Evolutionary conservation across 2,797 vertebrate genomes (phyloP), one percentile per base, ranked within the genome.

Genomic region (Babyrousa celebensis): DNA sequence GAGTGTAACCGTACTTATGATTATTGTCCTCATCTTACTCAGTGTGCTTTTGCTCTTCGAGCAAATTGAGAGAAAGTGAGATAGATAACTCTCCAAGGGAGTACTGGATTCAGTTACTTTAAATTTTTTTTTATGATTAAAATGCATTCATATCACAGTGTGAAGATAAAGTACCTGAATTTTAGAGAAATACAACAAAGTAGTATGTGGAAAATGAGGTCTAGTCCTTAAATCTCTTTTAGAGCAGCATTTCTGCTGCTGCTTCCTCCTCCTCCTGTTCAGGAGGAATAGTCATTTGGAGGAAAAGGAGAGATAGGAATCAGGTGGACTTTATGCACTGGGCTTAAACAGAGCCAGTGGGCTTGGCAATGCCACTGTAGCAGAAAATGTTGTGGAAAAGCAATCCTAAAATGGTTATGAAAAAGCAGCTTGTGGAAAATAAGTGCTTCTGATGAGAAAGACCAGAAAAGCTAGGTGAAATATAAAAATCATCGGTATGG

Each of bases 111-210:
- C 65, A 94, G 63, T 58, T 32, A 40, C 9, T 62, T 96, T 74
- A 65, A 52, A 52, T 72, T 78, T 52, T 95, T 60, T 12, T 63
- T 15, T 67, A 23, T 89, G 72, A 84, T 85, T 89, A 67, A 94
- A 48, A 48, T 48, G 43, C 43, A 48, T 48, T 78, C 23, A 89
- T 40, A 91, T 9, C 29, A 72, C 10, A 56, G 14, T 32, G 90
- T 82, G 65, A 93, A 84, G n/a, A 67, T 3, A 25, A 15, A 92
- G 7, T n/a, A 72, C 4, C 21, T 62, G 36, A 89, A 86, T 5
- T 60, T 91, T 27, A 80, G 23, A 27, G 12, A 89, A 89, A 32
- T 68, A 52, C 16, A 74, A 83, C 18, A 63, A 63, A 93, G 7
- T 74, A 78, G 5, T 15, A 16, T 63, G 43, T 72, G 60, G 32